Evolutionary conservation across 2,113 vertebrate genomes (phyloP), one percentile per base, ranked within the genome.

Genomic region (Cinclus cinclus): DNA sequence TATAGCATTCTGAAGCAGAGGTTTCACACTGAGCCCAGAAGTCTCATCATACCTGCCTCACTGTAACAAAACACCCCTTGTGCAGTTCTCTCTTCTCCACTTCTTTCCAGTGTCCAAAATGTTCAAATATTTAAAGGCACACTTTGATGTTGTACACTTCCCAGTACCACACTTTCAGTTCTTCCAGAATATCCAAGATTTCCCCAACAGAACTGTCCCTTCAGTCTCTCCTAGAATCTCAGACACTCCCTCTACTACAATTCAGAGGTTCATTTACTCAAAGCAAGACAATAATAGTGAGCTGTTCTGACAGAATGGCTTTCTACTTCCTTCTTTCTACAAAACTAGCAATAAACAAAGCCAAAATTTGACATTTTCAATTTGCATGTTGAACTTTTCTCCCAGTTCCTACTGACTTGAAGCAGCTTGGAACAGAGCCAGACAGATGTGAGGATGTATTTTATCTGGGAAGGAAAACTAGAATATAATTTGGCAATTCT

Each of bases 391-490:
- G 69, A 92, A 93, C 37, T 92, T 89, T 86, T 89, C 86, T 95
- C 65, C 83, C 73, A 82, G 49, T 92, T 96, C 73, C 94, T 96
- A 84, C 90, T 87, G 88, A 84, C 69, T 95, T 78, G 56, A 56
- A 94, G 74, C 44, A 79, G 73, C 73, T 76, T 94, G 94, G 92
- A 96, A 56, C n/a, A 42, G 19, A 95, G 95, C 93, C 96, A 96
- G 92, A 94, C 93, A 96, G 94, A 96, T 96, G 88, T 84, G 69
- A 94, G 90, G 94, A 94, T 76, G 94, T 92, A 92, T 85, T 93
- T 96, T 89, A 94, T 96, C 88, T 96, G 90, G 25, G 52, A 96
- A 78, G 73, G 83, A 69, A 94, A 96, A 93, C 88, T 47, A 47
- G 49, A 93, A 82, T 42, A 81, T 58, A 94, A 95, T 95, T 90